These are phyloP conservation scores for Carabus problematicus DNA, from an alignment of 2,888 invertebrate genomes.

Conservation along the genomic window DNA sequence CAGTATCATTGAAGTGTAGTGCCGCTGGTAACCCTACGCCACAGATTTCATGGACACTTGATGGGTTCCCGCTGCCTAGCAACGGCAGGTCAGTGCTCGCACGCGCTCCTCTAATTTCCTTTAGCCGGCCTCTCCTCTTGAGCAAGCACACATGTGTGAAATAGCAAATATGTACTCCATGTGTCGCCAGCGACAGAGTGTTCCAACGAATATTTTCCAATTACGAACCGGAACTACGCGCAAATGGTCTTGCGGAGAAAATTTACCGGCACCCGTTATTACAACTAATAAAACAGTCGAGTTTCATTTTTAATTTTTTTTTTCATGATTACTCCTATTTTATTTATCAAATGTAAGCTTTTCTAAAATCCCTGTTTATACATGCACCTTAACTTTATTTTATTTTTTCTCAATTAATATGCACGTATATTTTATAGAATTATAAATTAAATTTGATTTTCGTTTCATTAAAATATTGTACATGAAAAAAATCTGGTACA, in stretches of 20 bases:
- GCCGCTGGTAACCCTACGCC: conserved; percentile 81
- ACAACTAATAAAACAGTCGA: conserved; percentile 7
- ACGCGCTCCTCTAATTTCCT: not conserved
- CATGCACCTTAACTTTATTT: no score
- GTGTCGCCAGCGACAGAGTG: not conserved
- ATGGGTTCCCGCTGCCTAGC: conserved; percentile 74
- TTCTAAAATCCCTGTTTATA: no score
- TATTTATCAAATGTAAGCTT: no score
- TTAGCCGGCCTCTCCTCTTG: not conserved
- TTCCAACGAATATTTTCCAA: conserved; percentile 38
- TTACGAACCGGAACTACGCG: conserved; percentile 26
- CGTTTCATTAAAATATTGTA: not conserved
- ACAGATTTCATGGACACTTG: conserved; percentile 76
- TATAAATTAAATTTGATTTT: conserved; percentile 1
- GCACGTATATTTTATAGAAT: not conserved
- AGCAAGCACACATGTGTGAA: not conserved
- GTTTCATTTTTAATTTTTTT: not conserved
- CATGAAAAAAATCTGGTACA: not conserved
- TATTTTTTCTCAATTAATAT: no score
- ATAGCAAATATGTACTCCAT: not conserved
- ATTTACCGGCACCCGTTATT: conserved; percentile 23
- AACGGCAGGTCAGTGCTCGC: conserved; percentile 58
- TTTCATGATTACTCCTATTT: not conserved
- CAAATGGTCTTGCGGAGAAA: conserved; percentile 23
- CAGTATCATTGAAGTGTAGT: conserved; percentile 78